Percentiles rank a stretch among this genome's conserved stretches.
phyloP scores from a whole-genome alignment of 2,797 vertebrate species.

The Ibycter americanus region DNA sequence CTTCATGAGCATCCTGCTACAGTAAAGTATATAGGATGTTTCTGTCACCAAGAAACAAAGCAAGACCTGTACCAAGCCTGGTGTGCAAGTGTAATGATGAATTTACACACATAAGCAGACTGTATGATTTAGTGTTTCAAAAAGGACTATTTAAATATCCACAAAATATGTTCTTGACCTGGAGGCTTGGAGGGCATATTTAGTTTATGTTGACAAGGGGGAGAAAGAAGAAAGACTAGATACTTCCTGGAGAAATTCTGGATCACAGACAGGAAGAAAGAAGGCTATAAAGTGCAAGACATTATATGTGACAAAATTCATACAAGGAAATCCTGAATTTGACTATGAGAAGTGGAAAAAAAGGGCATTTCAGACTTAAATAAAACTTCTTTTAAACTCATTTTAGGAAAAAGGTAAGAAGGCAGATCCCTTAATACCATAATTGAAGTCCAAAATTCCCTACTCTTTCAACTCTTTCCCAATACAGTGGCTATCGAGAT shows the following conservation, averaged over 20 bases:
- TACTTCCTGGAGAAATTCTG: not conserved
- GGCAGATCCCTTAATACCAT: not conserved
- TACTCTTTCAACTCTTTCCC: not conserved
- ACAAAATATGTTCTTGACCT: not conserved
- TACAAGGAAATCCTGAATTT: not conserved
- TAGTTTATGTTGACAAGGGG: not conserved
- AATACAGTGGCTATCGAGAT: not conserved
- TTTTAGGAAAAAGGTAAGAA: not conserved
- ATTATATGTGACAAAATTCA: not conserved
- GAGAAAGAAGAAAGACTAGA: not conserved
- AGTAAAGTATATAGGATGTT: not conserved
- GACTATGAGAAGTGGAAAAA: not conserved
- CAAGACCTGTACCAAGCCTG: not conserved
- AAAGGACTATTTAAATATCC: not conserved
- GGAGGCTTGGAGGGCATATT: not conserved
- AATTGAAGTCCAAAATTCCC: not conserved
- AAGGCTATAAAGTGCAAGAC: not conserved
- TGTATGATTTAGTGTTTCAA: not conserved
- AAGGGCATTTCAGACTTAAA: not conserved
- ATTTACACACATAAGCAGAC: not conserved
- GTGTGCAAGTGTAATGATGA: not conserved
- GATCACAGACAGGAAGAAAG: not conserved
- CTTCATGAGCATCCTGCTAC: not conserved
- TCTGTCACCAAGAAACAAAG: not conserved
- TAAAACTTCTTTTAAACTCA: not conserved